Base-by-base conservation (phyloP, 2,113 vertebrate genomes). In the Neolamprologus fasciatus region DNA sequence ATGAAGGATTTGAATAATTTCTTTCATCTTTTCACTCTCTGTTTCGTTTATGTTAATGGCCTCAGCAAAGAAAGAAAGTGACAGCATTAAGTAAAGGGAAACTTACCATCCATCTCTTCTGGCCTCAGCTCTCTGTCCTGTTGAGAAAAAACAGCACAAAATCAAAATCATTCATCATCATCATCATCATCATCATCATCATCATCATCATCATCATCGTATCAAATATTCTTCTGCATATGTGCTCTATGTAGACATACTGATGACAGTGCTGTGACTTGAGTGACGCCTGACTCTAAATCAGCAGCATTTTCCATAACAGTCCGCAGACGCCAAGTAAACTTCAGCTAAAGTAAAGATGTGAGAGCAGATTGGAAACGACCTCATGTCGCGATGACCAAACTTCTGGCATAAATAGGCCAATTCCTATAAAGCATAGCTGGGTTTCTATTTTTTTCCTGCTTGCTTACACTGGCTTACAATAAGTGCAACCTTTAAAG, bases 81-180 rank as follows among this genome's bases (percentile, higher is more conserved):
- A 6, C 11, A 82, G 73, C 2, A 12, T 14, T 7, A 31, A 78
- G 50, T 37, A 13, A 83, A 87, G 28, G 80, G 4, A 47, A 61
- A 92, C 95, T 96, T 96, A 99, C 98, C 98, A 95, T 99, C 98
- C 23, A 99, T 98, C 94, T 99, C 98, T 91, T 99, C 98, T 0
- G 98, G 98, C 78, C 98, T 97, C 90, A 99, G 97, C 54, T 99
- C 98, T 97, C 98, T 97, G 93, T 99, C 98, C 98, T 99, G 93
- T 91, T 95, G 93, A 91, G 92, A 94, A 78, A 97, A 79, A 85
- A 80, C 9, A 84, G 45, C 63, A 80, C 9, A 57, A 83, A 86
- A 79, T 28, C 8, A 82, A 26, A 57, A n/a, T n/a, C n/a, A n/a
- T n/a, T n/a, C n/a, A n/a, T n/a, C n/a, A n/a, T n/a, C n/a, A n/a